Conservation (phyloP, 2,797 vertebrate species). For the Acanthurus tractus region DNA sequence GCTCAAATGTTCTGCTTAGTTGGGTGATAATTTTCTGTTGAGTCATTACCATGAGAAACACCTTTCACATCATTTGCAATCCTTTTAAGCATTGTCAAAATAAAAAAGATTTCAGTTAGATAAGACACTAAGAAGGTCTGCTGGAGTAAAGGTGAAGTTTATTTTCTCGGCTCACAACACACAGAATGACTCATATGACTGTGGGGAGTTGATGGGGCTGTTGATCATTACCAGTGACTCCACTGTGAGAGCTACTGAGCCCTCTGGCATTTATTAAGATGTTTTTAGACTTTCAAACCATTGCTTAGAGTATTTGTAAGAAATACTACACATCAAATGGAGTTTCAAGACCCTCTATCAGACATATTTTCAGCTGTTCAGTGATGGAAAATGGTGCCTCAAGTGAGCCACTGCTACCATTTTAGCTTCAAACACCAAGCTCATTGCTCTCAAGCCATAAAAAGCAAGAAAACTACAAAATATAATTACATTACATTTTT, state of each 20-base stretch:
- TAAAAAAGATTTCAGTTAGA: neutral
- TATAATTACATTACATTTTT: neutral
- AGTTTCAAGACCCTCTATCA: slow-evolving; percentile 9
- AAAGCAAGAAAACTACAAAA: neutral
- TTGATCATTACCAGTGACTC: slow-evolving; percentile 27
- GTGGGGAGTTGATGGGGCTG: slow-evolving; percentile 7
- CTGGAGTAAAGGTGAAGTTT: slow-evolving; percentile 6
- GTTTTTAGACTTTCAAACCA: slow-evolving; percentile 9
- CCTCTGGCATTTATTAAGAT: slow-evolving; percentile 18
- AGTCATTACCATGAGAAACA: neutral
- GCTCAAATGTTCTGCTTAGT: neutral
- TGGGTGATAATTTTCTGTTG: neutral
- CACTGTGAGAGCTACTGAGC: slow-evolving; percentile 22
- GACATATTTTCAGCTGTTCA: neutral
- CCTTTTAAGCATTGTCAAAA: neutral
- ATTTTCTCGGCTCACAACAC: neutral
- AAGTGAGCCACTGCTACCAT: neutral
- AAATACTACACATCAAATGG: neutral
- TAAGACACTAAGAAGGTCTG: neutral
- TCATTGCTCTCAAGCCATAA: neutral
- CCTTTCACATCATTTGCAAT: neutral
- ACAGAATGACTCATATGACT: slow-evolving; percentile 5
- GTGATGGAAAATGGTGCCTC: neutral
- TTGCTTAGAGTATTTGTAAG: slow-evolving; percentile 5
- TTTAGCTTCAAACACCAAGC: neutral